phyloP scores from a whole-genome alignment of 2,888 invertebrate species.

The Hydroisotoma schaefferi region DNA sequence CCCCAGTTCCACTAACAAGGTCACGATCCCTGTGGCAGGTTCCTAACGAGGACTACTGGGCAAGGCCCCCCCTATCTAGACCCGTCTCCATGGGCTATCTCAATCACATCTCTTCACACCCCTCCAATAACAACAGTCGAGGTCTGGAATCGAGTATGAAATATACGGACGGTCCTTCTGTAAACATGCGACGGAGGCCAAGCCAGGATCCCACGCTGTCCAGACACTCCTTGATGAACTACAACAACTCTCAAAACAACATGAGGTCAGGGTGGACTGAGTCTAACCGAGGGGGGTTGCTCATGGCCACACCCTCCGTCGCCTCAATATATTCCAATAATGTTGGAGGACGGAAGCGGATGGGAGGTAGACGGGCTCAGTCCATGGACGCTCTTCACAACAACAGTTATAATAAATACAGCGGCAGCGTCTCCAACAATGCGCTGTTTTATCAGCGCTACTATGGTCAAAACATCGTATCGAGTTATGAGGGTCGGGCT shows the following conservation, averaged over 20 bases:
- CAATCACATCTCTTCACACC: constrained; percentile 40
- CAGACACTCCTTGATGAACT: background rate
- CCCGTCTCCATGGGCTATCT: constrained; percentile 46
- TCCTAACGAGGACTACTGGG: constrained; percentile 47
- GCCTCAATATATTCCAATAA: background rate
- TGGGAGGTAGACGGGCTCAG: constrained; percentile 35
- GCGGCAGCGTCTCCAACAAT: background rate
- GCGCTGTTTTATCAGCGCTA: constrained; percentile 36
- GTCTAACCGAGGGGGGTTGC: constrained; percentile 7
- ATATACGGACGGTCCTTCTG: background rate
- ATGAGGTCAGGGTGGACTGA: constrained; percentile 8
- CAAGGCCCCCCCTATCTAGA: constrained; percentile 48
- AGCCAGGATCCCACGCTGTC: background rate
- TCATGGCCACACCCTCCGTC: constrained; percentile 14
- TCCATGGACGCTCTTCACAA: constrained; percentile 43
- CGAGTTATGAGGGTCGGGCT: no score
- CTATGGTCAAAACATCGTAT: constrained; percentile 41
- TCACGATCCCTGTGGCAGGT: constrained; percentile 46
- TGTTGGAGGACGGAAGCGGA: background rate
- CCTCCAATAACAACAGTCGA: no score
- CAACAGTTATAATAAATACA: background rate
- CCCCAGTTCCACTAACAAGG: constrained; percentile 24
- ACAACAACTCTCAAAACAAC: constrained; percentile 12
- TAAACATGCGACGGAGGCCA: background rate
- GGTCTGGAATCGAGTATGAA: constrained; percentile 29